Conservation (phyloP, 2,113 vertebrate species). For the Oxygymnocypris stewartii region DNA sequence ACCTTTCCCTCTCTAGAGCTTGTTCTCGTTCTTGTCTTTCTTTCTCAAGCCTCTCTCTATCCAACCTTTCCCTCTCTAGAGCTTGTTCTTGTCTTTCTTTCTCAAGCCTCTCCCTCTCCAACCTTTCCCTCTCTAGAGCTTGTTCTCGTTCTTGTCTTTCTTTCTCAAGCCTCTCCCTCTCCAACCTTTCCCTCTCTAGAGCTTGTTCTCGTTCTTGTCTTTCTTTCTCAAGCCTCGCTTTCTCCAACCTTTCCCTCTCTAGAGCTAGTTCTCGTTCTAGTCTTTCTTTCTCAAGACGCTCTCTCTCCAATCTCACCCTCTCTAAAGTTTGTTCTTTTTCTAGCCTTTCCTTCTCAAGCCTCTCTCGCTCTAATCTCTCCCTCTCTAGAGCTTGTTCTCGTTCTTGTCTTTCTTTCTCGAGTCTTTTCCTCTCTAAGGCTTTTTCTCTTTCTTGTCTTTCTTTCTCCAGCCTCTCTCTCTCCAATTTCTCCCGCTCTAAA, state of each 20-base stretch:
- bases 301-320: not conserved
- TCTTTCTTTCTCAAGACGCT: not conserved
- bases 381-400: not conserved
- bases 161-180: not conserved
- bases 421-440: constrained; percentile 5
- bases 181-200: not conserved
- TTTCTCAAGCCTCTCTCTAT: constrained; percentile 7
- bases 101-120: not conserved
- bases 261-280: not conserved
- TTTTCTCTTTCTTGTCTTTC: constrained; percentile 1
- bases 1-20: constrained; percentile 32
- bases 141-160: not conserved
- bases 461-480: not conserved
- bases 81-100: not conserved
- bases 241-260: not conserved
- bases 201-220: not conserved
- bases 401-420: not conserved
- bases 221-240: not conserved
- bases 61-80: not conserved
- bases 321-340: not conserved
- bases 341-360: not conserved
- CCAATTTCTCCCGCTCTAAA: not conserved
- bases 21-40: constrained; percentile 23
- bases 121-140: not conserved
- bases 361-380: not conserved